Conservation (phyloP, 2,888 invertebrate genomes). For the Synanthedon formicaeformis region DNA sequence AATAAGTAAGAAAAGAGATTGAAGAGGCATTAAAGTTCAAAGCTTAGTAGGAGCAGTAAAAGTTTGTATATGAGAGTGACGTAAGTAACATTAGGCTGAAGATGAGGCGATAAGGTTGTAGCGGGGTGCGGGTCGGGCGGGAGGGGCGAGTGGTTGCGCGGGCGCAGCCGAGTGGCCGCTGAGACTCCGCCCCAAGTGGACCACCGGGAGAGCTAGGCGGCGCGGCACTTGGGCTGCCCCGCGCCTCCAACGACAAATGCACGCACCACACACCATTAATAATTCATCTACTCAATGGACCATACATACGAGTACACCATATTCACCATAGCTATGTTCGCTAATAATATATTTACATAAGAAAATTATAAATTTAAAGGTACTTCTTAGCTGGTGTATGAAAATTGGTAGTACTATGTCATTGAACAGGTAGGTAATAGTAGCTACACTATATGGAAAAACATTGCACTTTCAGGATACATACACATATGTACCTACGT, state of each 20-base stretch:
- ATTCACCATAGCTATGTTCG: too few species aligned
- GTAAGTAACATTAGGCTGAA: constrained; percentile 51
- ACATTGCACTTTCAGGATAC: too few species aligned
- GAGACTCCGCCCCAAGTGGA: constrained; percentile 66
- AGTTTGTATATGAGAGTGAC: not conserved
- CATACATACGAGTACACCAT: constrained; percentile 17
- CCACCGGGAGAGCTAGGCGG: constrained; percentile 71
- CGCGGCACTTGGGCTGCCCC: constrained; percentile 30
- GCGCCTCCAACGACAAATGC: constrained; percentile 24
- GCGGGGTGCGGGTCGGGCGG: constrained; percentile 17
- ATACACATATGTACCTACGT: too few species aligned
- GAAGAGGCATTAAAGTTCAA: not conserved
- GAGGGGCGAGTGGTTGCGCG: constrained; percentile 18
- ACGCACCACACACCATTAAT: constrained; percentile 43
- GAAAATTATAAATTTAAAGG: too few species aligned
- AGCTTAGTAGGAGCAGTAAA: too few species aligned
- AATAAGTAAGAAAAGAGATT: not conserved
- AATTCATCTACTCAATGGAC: constrained; percentile 28
- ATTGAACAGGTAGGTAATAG: too few species aligned
- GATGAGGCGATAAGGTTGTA: constrained; percentile 56
- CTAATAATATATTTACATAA: too few species aligned
- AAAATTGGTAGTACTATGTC: too few species aligned
- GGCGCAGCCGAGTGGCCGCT: constrained; percentile 58
- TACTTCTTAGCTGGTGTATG: too few species aligned
- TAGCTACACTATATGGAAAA: too few species aligned